phyloP scores from a whole-genome alignment of 2,888 invertebrate species.

The Aelia acuminata region DNA sequence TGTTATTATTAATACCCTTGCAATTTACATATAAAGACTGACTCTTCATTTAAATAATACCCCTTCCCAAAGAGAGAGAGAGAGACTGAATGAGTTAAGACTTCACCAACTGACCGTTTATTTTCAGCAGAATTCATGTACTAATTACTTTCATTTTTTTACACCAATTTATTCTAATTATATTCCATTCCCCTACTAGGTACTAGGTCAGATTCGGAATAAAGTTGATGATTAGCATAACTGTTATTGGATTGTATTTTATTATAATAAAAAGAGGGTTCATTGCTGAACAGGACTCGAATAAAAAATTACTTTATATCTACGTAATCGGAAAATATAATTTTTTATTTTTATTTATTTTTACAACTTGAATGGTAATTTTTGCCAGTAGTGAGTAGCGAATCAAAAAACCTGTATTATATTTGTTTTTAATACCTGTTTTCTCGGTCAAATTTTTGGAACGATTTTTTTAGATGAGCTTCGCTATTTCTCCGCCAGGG shows the following conservation, averaged over 20 bases:
- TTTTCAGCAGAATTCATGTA: neutral
- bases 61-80: too few relatives aligned
- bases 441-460: too few relatives aligned
- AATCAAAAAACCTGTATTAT: too few relatives aligned
- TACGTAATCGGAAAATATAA: too few relatives aligned
- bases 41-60: constrained; percentile 45
- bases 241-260: neutral
- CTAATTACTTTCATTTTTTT: constrained; percentile 3
- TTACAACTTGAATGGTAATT: too few relatives aligned
- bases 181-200: constrained; percentile 8
- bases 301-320: neutral
- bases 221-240: constrained; percentile 4
- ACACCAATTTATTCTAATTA: neutral
- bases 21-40: constrained; percentile 57
- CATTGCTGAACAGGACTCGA: neutral
- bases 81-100: neutral
- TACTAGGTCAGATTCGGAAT: constrained; percentile 46
- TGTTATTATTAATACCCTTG: constrained; percentile 48
- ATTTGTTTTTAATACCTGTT: too few relatives aligned
- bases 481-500: too few relatives aligned
- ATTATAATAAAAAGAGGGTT: neutral
- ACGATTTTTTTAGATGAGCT: too few relatives aligned
- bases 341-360: too few relatives aligned
- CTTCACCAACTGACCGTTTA: neutral
- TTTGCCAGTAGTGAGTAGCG: too few relatives aligned